A percentile compares a stretch with the other conserved stretches of the same genome.
Evolutionary conservation across 1,140 invertebrate species (phyloP).

Genomic region (Philaenus spumarius): DNA sequence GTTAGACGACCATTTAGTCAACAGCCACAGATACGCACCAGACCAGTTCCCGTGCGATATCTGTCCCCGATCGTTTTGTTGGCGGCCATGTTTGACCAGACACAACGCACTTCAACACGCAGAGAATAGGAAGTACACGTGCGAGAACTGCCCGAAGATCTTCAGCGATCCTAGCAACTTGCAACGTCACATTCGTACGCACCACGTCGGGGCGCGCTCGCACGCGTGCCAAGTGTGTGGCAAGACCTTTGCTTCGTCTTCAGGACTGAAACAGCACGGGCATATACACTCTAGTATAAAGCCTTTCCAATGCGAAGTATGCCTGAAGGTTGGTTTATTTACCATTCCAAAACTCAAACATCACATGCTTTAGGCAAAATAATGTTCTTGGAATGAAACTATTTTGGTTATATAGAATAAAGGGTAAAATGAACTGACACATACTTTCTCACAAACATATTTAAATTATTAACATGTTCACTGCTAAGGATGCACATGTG

Average conservation of each 20-base stretch:
- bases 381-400: too few species aligned
- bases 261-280: slow-evolving; percentile 97
- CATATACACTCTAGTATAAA: slow-evolving; percentile 99
- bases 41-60: slow-evolving; percentile 77
- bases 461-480: too few species aligned
- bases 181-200: slow-evolving; percentile 89
- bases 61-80: slow-evolving; percentile 76
- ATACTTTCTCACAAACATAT: too few species aligned
- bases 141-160: slow-evolving; percentile 90
- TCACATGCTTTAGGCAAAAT: too few species aligned
- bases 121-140: slow-evolving; percentile 72
- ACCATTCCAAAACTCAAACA: too few species aligned
- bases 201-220: slow-evolving; percentile 86
- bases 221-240: slow-evolving; percentile 97
- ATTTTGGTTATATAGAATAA: too few species aligned
- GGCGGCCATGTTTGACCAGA: slow-evolving; percentile 70
- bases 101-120: slow-evolving; percentile 77
- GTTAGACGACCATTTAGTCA: slow-evolving; percentile 72
- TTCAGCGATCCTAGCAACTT: slow-evolving; percentile 95
- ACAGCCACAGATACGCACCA: slow-evolving; percentile 63
- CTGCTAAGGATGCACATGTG: too few species aligned
- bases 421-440: too few species aligned
- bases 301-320: slow-evolving; percentile 94
- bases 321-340: slow-evolving; percentile 55
- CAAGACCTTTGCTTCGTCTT: slow-evolving; percentile 96